Conservation (phyloP, 1,140 invertebrate species). For the Rhagoletis zephyria region DNA sequence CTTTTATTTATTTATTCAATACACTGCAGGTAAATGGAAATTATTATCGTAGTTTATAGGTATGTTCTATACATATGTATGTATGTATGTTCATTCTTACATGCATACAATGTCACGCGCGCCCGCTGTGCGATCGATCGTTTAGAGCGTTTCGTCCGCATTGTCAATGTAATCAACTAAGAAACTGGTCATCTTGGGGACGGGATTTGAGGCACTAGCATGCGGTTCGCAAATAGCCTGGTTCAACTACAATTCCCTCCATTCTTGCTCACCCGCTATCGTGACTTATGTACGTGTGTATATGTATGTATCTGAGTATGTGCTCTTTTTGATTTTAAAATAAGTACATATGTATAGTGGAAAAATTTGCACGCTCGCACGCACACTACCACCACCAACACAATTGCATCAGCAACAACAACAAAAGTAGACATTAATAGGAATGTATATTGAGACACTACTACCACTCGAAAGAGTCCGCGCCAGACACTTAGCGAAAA, state of each 20-base stretch:
- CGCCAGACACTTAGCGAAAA: neutral
- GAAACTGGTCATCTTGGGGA: neutral
- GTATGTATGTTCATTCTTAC: neutral
- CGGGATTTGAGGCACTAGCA: neutral
- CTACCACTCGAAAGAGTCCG: neutral
- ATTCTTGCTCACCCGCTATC: neutral
- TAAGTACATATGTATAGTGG: neutral
- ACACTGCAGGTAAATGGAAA: conserved; percentile 47
- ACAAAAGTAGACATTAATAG: neutral
- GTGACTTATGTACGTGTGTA: neutral
- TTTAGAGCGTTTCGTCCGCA: neutral
- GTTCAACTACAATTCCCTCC: neutral
- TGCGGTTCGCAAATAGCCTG: neutral
- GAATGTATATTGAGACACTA: neutral
- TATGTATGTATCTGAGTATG: neutral
- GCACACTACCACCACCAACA: neutral
- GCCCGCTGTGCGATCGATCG: neutral
- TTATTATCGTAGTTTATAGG: conserved; percentile 11
- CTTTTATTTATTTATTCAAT: conserved; percentile 47
- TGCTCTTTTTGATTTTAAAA: neutral
- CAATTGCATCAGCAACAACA: neutral
- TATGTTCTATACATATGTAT: neutral
- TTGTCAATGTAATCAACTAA: conserved; percentile 19
- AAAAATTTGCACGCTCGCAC: conserved; percentile 11
- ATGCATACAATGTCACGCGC: neutral